phyloP scores from a whole-genome alignment of 1,140 invertebrate genomes.

The Philaenus spumarius region DNA sequence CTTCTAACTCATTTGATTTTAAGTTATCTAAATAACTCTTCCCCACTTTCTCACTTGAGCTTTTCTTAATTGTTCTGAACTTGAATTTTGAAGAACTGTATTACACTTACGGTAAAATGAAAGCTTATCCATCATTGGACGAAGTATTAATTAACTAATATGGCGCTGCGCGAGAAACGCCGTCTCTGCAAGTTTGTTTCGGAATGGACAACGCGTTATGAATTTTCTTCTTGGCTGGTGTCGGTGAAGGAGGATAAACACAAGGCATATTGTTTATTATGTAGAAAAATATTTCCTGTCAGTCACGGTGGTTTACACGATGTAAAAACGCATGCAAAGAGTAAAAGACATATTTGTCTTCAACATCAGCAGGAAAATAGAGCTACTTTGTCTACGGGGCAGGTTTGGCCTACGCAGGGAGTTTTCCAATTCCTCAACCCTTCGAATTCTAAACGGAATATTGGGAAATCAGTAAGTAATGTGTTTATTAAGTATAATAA shows the following conservation, averaged over 20 bases:
- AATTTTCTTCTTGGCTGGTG: slow-evolving; percentile 34
- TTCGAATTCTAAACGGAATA: slow-evolving; percentile 8
- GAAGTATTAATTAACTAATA: slow-evolving; percentile 26
- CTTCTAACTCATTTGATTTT: no score
- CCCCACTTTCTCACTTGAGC: no score
- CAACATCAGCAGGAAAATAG: slow-evolving; percentile 25
- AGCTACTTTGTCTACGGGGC: slow-evolving; percentile 12
- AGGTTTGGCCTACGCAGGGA: slow-evolving; percentile 19
- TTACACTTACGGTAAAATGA: slow-evolving; percentile 3
- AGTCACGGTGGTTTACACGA: slow-evolving; percentile 36
- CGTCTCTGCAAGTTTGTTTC: slow-evolving; percentile 37
- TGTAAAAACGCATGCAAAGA: slow-evolving; percentile 37
- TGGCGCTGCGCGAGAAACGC: slow-evolving; percentile 30
- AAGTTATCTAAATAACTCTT: no score
- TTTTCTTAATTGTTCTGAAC: no score
- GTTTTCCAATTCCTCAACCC: slow-evolving; percentile 18
- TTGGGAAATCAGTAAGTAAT: slow-evolving; percentile 1
- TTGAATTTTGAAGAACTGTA: no score
- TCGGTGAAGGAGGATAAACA: slow-evolving; percentile 35
- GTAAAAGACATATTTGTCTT: slow-evolving; percentile 35
- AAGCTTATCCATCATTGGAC: slow-evolving; percentile 19
- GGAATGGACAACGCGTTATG: slow-evolving; percentile 30
- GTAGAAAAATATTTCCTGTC: slow-evolving; percentile 36
- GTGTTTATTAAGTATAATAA: neutral
- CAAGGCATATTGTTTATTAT: slow-evolving; percentile 36